Conservation (phyloP, 1,140 invertebrate genomes). For the Bacillus rossius region DNA sequence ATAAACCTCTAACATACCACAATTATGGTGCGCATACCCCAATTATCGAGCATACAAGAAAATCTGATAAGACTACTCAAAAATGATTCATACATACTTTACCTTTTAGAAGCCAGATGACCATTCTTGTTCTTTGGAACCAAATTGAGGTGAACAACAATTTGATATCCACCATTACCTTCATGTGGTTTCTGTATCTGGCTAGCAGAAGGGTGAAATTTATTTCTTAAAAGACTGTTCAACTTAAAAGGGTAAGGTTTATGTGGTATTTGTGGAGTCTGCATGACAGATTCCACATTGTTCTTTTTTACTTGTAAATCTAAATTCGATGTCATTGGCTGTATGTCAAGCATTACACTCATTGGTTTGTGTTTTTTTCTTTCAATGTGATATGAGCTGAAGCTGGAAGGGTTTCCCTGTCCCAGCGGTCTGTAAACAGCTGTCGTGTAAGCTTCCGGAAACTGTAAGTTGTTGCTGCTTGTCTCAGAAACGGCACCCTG, state of each 20-base stretch:
- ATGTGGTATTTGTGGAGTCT: background rate
- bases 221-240: background rate
- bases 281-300: too few relatives aligned
- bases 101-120: background rate
- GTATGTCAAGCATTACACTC: conserved; percentile 45
- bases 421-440: conserved; percentile 23
- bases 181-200: conserved; percentile 23
- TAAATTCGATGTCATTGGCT: conserved; percentile 34
- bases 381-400: background rate
- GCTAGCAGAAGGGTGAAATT: conserved; percentile 3
- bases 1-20: too few relatives aligned
- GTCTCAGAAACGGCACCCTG: conserved; percentile 10
- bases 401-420: background rate
- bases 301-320: background rate
- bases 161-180: conserved; percentile 41
- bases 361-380: conserved; percentile 41
- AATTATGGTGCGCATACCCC: too few relatives aligned
- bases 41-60: too few relatives aligned
- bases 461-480: conserved; percentile 22
- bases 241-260: background rate
- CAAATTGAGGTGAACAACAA: conserved; percentile 45
- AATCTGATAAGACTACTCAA: too few relatives aligned
- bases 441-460: conserved; percentile 15
- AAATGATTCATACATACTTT: too few relatives aligned
- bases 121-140: conserved; percentile 37